Evolutionary conservation across 53 echinoderm and acorn worm genomes (phyloP).

Genomic region (Temnopleurus reevesii): DNA sequence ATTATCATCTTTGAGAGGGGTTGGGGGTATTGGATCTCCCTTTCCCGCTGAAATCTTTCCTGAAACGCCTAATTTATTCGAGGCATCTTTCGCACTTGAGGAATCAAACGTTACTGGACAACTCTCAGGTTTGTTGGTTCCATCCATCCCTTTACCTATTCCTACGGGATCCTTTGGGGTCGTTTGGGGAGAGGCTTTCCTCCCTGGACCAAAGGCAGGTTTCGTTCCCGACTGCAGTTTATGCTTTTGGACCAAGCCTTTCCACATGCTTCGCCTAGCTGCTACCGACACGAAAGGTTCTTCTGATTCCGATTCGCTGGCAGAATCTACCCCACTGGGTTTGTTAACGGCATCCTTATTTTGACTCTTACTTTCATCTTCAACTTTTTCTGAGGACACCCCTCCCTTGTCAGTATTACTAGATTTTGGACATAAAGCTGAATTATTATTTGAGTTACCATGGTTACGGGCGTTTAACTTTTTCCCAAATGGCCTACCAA

Average conservation of each 20-base stretch:
- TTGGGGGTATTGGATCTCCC: no score
- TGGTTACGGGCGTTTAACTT: background rate
- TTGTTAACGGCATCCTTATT: background rate
- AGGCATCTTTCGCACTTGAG: background rate
- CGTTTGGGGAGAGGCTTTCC: no score
- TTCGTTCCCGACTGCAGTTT: background rate
- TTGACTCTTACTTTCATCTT: background rate
- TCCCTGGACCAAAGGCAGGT: background rate
- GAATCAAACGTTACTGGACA: no score
- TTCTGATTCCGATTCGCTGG: constrained; percentile 16
- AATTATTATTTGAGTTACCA: background rate
- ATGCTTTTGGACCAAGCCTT: constrained; percentile 43
- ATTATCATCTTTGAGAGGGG: no score
- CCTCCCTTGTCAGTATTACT: background rate
- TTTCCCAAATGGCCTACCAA: background rate
- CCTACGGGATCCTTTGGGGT: no score
- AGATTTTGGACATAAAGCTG: background rate
- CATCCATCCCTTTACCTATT: no score
- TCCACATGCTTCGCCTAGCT: constrained; percentile 12
- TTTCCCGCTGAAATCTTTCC: background rate
- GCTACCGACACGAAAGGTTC: constrained; percentile 8
- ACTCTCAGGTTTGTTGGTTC: no score
- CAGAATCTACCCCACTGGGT: background rate
- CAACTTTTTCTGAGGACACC: background rate
- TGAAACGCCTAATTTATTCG: background rate